Evolutionary conservation across 2,113 vertebrate species (phyloP), one percentile per base, ranked within the genome.

Genomic region (Poecilia latipinna): DNA sequence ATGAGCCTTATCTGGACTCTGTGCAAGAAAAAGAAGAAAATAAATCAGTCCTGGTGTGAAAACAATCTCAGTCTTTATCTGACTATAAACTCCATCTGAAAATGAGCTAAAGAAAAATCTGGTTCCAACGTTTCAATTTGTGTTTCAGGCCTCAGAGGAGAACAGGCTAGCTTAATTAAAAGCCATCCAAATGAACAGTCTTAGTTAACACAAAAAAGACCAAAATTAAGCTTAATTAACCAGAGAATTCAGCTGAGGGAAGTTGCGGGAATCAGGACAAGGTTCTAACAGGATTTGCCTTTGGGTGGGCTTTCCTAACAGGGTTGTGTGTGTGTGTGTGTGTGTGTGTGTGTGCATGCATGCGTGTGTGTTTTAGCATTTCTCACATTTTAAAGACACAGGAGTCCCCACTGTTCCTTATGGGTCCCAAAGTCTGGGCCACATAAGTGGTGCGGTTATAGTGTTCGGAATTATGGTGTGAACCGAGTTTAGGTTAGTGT

Each of bases 141-240:
- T 44, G 71, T 60, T 64, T 28, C 1, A 42, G 35, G 67, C 72
- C 90, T 35, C 85, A 42, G 64, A 74, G 19, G 89, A 75, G 70
- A 15, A 57, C 1, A 3, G 12, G 15, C 70, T 28, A 39, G 19
- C 28, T 87, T 92, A 87, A 90, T 91, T 89, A 88, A 82, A 87
- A 85, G 44, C 61, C 48, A n/a, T 51, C 66, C 19, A 11, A 84
- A 72, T 62, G 68, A 79, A 70, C 19, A 74, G 29, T 24, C 62
- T 39, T 48, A 72, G 70, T 86, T 84, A 90, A 85, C 61, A 68
- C 48, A 32, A 28, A 15, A 37, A 12, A 74, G 48, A 33, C 57
- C 54, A 51, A 80, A 80, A 80, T 78, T 31, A 78, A 82, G 57
- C 64, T 63, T 72, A 68, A 80, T 69, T 70, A 67, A 71, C 42